Conservation (phyloP, 2,888 invertebrate species). For the Pyrrhosoma nymphula region DNA sequence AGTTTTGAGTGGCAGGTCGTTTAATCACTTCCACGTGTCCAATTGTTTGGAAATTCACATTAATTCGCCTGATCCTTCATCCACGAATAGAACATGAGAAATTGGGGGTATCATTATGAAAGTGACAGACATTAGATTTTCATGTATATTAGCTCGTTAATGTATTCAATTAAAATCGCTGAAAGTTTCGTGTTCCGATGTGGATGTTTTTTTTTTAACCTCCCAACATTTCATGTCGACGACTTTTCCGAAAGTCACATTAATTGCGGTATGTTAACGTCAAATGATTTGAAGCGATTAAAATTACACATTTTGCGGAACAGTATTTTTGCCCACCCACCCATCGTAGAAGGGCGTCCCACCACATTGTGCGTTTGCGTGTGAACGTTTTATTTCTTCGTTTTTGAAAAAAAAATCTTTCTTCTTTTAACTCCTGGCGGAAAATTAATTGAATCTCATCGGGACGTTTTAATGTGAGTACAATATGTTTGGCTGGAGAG, state of each 20-base stretch:
- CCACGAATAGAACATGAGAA: not conserved
- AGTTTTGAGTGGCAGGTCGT: not conserved
- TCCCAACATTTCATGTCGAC: not conserved
- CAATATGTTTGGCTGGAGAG: not conserved
- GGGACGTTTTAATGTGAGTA: not conserved
- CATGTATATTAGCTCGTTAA: not conserved
- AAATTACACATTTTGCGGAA: not conserved
- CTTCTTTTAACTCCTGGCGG: not conserved
- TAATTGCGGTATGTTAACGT: conserved; percentile 22
- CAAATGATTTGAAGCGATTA: not conserved
- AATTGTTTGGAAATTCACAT: not conserved
- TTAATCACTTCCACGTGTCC: not conserved
- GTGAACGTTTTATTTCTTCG: not conserved
- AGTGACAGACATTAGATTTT: conserved; percentile 17
- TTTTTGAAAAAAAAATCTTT: not conserved
- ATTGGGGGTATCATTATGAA: not conserved
- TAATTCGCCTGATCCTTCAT: not conserved
- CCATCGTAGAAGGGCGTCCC: not conserved
- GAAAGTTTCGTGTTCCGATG: not conserved
- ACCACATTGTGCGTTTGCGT: not conserved
- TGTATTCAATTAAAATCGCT: conserved; percentile 28
- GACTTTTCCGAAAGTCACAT: conserved; percentile 14
- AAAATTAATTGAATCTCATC: conserved; percentile 34
- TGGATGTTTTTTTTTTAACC: not conserved
- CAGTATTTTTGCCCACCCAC: not conserved